Evolutionary conservation across 2,888 invertebrate species (phyloP), one percentile per base, ranked within the genome.

Genomic region (Neria commutata): DNA sequence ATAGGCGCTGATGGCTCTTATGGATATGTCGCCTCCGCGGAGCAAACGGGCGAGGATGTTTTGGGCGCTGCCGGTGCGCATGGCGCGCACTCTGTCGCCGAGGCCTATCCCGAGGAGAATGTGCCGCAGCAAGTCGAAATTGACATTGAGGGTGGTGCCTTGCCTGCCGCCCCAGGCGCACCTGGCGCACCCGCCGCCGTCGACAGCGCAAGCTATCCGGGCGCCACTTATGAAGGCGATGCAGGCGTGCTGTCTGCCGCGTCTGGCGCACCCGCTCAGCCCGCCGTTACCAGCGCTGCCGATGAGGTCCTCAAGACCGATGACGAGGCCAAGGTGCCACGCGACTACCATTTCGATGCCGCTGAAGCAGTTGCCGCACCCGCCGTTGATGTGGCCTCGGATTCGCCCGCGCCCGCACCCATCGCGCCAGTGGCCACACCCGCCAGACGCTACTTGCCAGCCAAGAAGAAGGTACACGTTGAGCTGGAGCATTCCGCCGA

Each of bases 391-490:
- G 59, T 59, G 40, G 68, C 69, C 54, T 67, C 65, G 37, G 75
- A 72, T 46, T 60, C 76, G 17, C 77, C 80, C 8, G 72, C 61
- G 21, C 72, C 79, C 3, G 74, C 68, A 16, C 76, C 78, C 16
- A 69, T 76, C 60, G 76, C 75, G 14, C 78, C 75, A 1, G 69
- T 70, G 19, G 68, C 65, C 6, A 61, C 75, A 53, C 77, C 77
- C 17, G 69, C 67, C 57, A 77, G 67, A 58, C 77, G 78, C 65
- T 79, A 79, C 62, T 69, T 80, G 64, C 80, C 79, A 46, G 69
- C 78, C 62, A 76, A 72, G 58, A 79, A 74, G 70, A 79, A 77
- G 72, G 74, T 79, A 52, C 71, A 71, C 58, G 77, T 79, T 54
- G 78, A 77, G 65, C 68, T 80, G 52, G 79, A 79, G 11, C 74